Conservation (phyloP, 2,888 invertebrate genomes). For the Sarcophaga rosellei region DNA sequence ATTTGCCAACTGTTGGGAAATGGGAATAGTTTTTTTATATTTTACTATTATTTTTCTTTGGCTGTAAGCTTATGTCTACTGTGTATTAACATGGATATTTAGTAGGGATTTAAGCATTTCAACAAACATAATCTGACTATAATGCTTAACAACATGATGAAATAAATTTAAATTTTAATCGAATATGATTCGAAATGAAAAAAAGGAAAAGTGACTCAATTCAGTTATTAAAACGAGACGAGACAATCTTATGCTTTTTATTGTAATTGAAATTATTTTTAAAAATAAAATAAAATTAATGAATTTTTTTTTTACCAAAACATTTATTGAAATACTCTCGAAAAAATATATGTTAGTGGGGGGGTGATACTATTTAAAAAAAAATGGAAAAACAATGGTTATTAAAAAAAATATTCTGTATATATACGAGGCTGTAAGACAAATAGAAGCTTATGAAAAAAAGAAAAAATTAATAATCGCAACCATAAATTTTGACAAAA, state of each 20-base stretch:
- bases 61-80: background rate
- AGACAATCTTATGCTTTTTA: background rate
- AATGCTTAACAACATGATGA: background rate
- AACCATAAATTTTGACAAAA: no score
- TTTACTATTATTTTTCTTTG: background rate
- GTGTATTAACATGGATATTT: background rate
- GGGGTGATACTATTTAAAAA: no score
- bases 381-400: no score
- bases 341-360: no score
- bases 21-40: no score
- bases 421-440: no score
- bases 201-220: background rate
- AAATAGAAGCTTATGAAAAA: no score
- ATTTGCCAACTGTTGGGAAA: no score
- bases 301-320: background rate
- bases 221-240: no score
- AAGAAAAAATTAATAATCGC: no score
- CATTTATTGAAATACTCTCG: no score
- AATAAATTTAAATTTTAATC: background rate
- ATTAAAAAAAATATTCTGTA: no score
- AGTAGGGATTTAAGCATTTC: conserved; percentile 35
- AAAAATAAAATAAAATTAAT: background rate
- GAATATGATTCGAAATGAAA: background rate
- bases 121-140: background rate
- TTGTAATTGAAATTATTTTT: background rate